Evolutionary conservation across 1,140 invertebrate species (phyloP).

Genomic region (Lordiphosa collinella): DNA sequence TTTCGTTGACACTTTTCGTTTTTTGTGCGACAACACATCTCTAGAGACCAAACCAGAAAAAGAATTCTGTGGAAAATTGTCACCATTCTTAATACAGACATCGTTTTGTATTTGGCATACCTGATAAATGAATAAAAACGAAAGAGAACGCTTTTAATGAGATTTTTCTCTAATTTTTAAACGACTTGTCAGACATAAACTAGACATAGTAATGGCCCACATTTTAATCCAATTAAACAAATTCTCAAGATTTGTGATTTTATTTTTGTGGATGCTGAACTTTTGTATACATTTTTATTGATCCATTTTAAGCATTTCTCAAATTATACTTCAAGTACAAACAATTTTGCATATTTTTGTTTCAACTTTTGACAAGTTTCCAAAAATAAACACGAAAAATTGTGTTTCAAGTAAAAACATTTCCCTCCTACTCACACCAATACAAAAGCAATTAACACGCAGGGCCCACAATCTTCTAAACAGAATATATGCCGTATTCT

Average conservation of each 20-base stretch:
- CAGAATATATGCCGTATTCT: slow-evolving; percentile 17
- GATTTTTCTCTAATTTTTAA: background rate
- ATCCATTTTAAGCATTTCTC: background rate
- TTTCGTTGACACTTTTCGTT: slow-evolving; percentile 22
- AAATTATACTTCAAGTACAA: slow-evolving; percentile 15
- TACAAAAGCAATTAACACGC: slow-evolving; percentile 46
- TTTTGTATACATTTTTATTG: slow-evolving; percentile 2
- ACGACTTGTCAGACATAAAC: slow-evolving; percentile 13
- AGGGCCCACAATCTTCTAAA: slow-evolving; percentile 20
- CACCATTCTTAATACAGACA: slow-evolving; percentile 46
- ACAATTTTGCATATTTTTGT: slow-evolving; percentile 3
- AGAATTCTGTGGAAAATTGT: slow-evolving; percentile 63
- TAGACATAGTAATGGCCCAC: slow-evolving; percentile 17
- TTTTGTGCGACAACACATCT: slow-evolving; percentile 10
- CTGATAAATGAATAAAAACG: slow-evolving; percentile 15
- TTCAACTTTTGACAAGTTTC: slow-evolving; percentile 39
- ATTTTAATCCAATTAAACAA: slow-evolving; percentile 12
- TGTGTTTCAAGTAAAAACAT: slow-evolving; percentile 20
- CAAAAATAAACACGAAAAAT: slow-evolving; percentile 19
- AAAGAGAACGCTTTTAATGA: slow-evolving; percentile 19
- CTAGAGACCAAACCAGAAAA: slow-evolving; percentile 1
- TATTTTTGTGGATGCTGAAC: background rate
- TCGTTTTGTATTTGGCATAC: background rate
- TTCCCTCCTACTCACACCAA: slow-evolving; percentile 10
- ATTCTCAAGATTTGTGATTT: background rate